Evolutionary conservation across 30 jellyfish, hydroid and myxozoan species (phyloP).

Genomic region (Aurelia sp.): DNA sequence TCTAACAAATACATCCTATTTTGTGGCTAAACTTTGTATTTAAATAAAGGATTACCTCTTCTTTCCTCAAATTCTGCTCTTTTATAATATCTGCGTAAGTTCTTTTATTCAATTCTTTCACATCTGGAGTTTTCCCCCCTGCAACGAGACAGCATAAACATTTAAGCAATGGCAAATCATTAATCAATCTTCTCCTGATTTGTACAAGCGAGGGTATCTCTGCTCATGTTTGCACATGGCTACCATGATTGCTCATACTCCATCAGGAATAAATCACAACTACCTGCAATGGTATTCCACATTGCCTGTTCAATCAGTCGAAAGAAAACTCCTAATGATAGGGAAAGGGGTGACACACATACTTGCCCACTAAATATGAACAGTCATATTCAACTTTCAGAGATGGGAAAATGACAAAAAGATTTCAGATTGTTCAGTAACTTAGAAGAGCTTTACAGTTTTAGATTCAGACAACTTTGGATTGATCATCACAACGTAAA

Average conservation of each 20-base stretch:
- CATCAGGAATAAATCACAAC: not conserved
- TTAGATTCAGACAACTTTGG: too few species aligned
- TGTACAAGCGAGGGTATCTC: constrained; percentile 39
- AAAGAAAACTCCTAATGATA: too few species aligned
- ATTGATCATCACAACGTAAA: too few species aligned
- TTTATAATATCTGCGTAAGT: constrained; percentile 84
- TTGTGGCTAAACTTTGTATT: too few species aligned
- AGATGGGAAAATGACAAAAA: too few species aligned
- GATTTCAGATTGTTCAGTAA: too few species aligned
- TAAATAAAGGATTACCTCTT: constrained; percentile 55
- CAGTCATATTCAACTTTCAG: too few species aligned
- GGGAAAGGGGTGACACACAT: too few species aligned
- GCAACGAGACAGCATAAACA: constrained; percentile 7
- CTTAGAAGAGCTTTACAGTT: too few species aligned
- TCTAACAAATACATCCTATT: too few species aligned
- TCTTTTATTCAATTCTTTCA: constrained; percentile 59
- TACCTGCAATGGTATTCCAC: constrained; percentile 50
- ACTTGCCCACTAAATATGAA: too few species aligned
- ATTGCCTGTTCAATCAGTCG: not conserved
- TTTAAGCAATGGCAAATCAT: not conserved
- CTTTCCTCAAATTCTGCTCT: constrained; percentile 82
- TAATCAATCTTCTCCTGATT: not conserved
- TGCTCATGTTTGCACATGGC: constrained; percentile 63
- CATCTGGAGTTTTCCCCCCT: constrained; percentile 99
- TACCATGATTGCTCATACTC: constrained; percentile 43